Percentiles rank a stretch among this genome's conserved stretches.
Conservation (phyloP, 2,113 vertebrate genomes). For the Sula dactylatra region DNA sequence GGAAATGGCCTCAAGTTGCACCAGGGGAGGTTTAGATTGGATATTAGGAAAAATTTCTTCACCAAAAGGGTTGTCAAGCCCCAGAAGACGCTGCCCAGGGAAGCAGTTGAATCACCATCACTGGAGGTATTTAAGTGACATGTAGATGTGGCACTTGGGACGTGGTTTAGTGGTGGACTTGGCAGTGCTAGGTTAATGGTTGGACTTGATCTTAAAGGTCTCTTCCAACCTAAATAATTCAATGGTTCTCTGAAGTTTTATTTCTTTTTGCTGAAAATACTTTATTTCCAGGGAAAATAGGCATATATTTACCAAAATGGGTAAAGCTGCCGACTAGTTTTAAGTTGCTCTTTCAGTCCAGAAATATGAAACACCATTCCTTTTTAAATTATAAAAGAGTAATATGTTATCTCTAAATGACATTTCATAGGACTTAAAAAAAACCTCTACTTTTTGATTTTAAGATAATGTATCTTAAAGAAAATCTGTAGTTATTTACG, state of each 20-base stretch:
- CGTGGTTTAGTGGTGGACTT: too few species aligned
- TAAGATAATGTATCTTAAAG: background rate
- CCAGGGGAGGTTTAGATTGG: too few species aligned
- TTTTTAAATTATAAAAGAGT: background rate
- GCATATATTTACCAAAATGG: background rate
- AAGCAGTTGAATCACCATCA: too few species aligned
- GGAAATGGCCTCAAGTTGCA: too few species aligned
- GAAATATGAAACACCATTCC: background rate
- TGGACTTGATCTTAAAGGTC: too few species aligned
- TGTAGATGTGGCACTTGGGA: too few species aligned
- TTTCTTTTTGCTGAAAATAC: background rate
- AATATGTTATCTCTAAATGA: background rate
- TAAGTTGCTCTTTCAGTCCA: background rate
- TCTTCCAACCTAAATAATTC: too few species aligned
- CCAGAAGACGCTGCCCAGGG: too few species aligned
- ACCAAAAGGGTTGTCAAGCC: too few species aligned
- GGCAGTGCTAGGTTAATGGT: too few species aligned
- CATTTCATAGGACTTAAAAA: background rate
- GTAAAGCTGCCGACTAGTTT: background rate
- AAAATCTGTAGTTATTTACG: background rate
- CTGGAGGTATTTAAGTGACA: too few species aligned
- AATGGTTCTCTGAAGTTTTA: background rate
- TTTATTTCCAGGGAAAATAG: background rate
- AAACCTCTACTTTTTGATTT: background rate
- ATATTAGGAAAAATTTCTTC: too few species aligned